Conservation (phyloP, 2,888 invertebrate species). For the Bugulina stolonifera region DNA sequence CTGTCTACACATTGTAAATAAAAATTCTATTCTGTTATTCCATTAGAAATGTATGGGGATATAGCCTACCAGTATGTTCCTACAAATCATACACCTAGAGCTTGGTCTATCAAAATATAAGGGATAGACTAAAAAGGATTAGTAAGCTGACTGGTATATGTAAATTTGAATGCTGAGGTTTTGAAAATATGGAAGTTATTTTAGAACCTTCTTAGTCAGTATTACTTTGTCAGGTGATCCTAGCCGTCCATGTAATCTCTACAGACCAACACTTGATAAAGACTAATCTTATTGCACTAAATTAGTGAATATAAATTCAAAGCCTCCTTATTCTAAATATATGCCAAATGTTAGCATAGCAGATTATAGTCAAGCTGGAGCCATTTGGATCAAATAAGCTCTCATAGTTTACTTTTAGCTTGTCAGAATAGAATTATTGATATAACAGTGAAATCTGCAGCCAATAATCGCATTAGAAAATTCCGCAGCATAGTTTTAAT, state of each 20-base stretch:
- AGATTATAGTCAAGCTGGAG: conserved; percentile 20
- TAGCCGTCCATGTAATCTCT: not conserved
- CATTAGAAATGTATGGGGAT: no score
- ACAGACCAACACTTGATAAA: not conserved
- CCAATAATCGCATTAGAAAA: conserved; percentile 19
- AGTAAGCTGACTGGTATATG: no score
- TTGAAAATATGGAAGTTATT: no score
- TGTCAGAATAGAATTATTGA: conserved; percentile 24
- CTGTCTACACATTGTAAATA: no score
- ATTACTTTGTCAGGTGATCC: not conserved
- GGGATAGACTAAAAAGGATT: no score
- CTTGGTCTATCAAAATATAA: no score
- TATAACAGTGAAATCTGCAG: conserved; percentile 7
- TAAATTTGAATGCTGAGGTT: no score
- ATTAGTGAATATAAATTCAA: not conserved
- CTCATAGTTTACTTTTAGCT: conserved; percentile 9
- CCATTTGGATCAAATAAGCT: conserved; percentile 17
- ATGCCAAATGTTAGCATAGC: conserved; percentile 18
- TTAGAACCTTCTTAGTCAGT: not conserved
- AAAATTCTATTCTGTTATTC: no score
- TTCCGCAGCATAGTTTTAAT: not conserved
- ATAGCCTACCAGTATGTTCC: no score
- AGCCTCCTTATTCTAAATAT: not conserved
- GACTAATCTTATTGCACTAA: conserved; percentile 21
- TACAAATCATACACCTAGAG: no score